Conservation (phyloP, 2,113 vertebrate genomes). For the Empidonax traillii region DNA sequence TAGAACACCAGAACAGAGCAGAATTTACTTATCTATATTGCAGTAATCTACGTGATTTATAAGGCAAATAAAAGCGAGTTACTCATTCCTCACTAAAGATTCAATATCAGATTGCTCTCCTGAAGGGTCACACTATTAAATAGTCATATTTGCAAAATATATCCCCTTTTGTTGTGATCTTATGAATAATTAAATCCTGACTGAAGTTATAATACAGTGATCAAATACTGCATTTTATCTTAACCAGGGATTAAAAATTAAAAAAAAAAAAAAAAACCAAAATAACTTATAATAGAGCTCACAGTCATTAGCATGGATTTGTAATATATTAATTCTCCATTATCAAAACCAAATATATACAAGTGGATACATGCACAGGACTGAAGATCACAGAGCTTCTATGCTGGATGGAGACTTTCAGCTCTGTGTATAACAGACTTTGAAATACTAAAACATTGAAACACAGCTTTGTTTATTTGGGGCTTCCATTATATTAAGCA, state of each 20-base stretch:
- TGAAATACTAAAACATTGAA: background rate
- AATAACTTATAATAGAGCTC: background rate
- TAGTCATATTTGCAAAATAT: slow-evolving; percentile 7
- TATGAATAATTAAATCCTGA: slow-evolving; percentile 36
- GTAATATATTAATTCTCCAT: background rate
- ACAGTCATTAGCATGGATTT: background rate
- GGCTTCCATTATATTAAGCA: background rate
- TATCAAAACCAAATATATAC: background rate
- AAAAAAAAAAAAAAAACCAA: background rate
- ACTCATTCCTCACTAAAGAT: background rate
- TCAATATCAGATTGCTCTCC: background rate
- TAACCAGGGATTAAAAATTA: background rate
- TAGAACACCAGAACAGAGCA: background rate
- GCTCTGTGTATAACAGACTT: background rate
- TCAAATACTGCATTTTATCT: slow-evolving; percentile 11
- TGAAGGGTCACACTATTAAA: background rate
- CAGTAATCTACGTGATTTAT: slow-evolving; percentile 5
- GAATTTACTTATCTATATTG: background rate
- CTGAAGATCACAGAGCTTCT: background rate
- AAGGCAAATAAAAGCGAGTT: background rate
- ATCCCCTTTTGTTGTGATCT: background rate
- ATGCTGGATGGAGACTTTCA: background rate
- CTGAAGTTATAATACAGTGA: slow-evolving; percentile 8
- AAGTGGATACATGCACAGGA: background rate
- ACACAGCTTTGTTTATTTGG: background rate